phyloP scores from a whole-genome alignment of 2,113 vertebrate genomes.

The Spea bombifrons region DNA sequence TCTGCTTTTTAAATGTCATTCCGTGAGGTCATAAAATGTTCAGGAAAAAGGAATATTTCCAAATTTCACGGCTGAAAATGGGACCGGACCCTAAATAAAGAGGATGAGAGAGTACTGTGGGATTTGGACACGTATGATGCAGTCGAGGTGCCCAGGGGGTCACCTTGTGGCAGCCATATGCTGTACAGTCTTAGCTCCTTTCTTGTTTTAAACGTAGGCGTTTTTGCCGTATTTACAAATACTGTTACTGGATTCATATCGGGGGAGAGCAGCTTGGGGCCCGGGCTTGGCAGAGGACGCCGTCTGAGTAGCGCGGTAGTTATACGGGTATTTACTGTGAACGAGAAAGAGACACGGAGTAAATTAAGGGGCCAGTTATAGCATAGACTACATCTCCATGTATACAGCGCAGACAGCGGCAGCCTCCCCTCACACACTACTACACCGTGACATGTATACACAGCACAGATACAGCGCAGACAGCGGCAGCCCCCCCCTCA shows the following conservation, averaged over 20 bases:
- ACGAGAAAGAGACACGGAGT: neutral
- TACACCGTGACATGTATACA: neutral
- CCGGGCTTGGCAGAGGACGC: neutral
- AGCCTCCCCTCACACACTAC: accelerated
- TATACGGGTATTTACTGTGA: conserved; percentile 32
- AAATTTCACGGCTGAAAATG: conserved; percentile 5
- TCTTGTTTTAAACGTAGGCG: conserved; percentile 57
- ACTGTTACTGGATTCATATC: conserved; percentile 47
- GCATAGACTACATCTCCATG: neutral
- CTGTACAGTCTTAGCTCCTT: neutral
- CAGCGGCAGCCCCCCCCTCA: neutral
- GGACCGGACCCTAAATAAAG: neutral
- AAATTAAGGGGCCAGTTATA: neutral
- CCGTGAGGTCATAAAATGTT: too few species aligned
- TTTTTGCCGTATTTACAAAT: conserved; percentile 62
- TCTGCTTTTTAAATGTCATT: too few species aligned
- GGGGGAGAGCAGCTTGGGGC: neutral
- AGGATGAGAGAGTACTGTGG: too few species aligned
- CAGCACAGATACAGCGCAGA: neutral
- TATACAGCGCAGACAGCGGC: neutral
- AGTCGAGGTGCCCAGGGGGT: neutral
- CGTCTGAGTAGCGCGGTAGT: conserved; percentile 43
- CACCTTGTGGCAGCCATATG: neutral
- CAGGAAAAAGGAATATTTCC: neutral
- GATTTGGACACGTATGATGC: neutral